These are phyloP conservation scores for Megalops cyprinoides DNA, from an alignment of 2,797 vertebrate genomes.

Conservation along the genomic window DNA sequence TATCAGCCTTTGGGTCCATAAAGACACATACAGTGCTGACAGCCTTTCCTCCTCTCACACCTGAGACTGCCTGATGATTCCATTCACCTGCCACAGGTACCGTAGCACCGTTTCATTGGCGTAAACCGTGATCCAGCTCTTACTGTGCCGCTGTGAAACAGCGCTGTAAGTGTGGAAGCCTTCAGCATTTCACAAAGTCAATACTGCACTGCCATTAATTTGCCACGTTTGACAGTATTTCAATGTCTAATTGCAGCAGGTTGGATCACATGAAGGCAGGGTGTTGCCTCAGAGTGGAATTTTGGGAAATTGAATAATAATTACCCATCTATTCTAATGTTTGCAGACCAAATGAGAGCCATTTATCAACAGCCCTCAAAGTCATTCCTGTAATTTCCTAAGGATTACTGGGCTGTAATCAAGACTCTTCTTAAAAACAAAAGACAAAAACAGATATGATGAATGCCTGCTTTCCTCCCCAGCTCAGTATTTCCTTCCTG, in stretches of 20 bases:
- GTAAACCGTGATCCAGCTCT: neutral
- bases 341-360: neutral
- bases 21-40: too few species aligned
- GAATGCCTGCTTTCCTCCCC: neutral
- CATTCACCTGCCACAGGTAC: neutral
- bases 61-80: too few species aligned
- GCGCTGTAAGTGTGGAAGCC: neutral
- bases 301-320: neutral
- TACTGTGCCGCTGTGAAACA: neutral
- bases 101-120: neutral
- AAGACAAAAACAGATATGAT: neutral
- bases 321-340: neutral
- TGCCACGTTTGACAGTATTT: neutral
- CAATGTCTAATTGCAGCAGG: neutral
- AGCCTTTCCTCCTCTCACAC: too few species aligned
- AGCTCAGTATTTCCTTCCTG: neutral
- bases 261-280: neutral
- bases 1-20: too few species aligned
- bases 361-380: neutral
- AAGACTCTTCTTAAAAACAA: neutral
- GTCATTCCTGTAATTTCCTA: neutral
- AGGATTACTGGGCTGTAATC: neutral
- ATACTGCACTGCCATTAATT: neutral
- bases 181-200: neutral
- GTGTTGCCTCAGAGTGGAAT: neutral